Evolutionary conservation across 1,140 invertebrate genomes (phyloP).

Genomic region (Drosophila littoralis): DNA sequence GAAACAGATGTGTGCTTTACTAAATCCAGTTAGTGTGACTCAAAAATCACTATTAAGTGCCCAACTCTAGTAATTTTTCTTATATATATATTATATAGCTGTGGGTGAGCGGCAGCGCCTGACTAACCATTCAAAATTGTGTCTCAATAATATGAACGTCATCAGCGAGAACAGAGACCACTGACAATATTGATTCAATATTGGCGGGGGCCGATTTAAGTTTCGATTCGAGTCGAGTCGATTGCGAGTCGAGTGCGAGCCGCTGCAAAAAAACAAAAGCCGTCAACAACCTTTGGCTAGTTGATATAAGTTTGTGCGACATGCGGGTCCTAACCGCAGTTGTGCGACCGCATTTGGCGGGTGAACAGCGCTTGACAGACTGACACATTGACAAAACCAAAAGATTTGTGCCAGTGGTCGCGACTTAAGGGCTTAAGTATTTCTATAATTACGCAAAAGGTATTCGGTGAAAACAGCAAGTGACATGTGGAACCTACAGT

Average conservation of each 20-base stretch:
- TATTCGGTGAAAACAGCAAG: background rate
- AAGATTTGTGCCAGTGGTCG: conserved; percentile 32
- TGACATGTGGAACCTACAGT: conserved; percentile 5
- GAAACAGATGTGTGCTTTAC: background rate
- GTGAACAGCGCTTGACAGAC: conserved; percentile 48
- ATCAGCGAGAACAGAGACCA: conserved; percentile 8
- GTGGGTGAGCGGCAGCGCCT: background rate
- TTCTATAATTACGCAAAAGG: background rate
- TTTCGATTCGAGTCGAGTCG: conserved; percentile 27
- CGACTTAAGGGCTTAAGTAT: conserved; percentile 24
- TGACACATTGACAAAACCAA: conserved; percentile 28
- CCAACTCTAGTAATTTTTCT: background rate
- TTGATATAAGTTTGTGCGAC: conserved; percentile 62
- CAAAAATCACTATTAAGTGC: background rate
- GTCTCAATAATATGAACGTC: background rate
- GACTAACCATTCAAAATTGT: conserved; percentile 16
- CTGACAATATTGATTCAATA: conserved; percentile 20
- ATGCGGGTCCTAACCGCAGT: conserved; percentile 55
- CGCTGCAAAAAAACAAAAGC: conserved; percentile 16
- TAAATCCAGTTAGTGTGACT: background rate
- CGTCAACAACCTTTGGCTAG: conserved; percentile 32
- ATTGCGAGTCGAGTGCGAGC: background rate
- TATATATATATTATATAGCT: no score
- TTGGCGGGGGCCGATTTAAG: conserved; percentile 24
- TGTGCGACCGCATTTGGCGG: conserved; percentile 73